Evolutionary conservation across 2,113 vertebrate genomes (phyloP).

Genomic region (Amblyornis subalaris): DNA sequence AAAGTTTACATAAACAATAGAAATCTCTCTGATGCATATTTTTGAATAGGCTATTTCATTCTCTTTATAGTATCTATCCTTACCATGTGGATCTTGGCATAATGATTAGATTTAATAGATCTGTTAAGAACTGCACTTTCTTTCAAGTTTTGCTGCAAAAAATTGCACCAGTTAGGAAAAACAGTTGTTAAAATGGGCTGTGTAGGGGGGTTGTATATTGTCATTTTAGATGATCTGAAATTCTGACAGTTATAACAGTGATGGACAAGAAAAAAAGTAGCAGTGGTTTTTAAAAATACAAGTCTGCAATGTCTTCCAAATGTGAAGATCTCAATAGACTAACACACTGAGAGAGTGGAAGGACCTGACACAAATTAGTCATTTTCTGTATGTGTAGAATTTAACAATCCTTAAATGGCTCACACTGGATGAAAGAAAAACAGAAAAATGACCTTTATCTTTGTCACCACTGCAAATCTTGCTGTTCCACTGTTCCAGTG

Average conservation of each 20-base stretch:
- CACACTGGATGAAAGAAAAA: constrained; percentile 3
- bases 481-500: constrained; percentile 45
- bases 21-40: neutral
- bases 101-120: neutral
- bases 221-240: neutral
- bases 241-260: neutral
- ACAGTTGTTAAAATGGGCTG: neutral
- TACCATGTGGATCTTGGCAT: neutral
- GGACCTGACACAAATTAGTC: neutral
- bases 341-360: neutral
- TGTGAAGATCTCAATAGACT: neutral
- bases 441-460: constrained; percentile 62
- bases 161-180: neutral
- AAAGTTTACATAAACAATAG: neutral
- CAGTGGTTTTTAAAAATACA: neutral
- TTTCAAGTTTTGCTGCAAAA: neutral
- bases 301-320: neutral
- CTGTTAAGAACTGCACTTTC: neutral
- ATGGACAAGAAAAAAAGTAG: neutral
- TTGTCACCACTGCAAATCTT: constrained; percentile 62
- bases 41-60: neutral
- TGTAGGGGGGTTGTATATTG: rapidly evolving
- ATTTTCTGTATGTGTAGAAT: neutral
- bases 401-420: constrained; percentile 27
- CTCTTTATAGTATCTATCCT: neutral